Conservation (phyloP, 2,113 vertebrate genomes). For the Menidia beryllina region DNA sequence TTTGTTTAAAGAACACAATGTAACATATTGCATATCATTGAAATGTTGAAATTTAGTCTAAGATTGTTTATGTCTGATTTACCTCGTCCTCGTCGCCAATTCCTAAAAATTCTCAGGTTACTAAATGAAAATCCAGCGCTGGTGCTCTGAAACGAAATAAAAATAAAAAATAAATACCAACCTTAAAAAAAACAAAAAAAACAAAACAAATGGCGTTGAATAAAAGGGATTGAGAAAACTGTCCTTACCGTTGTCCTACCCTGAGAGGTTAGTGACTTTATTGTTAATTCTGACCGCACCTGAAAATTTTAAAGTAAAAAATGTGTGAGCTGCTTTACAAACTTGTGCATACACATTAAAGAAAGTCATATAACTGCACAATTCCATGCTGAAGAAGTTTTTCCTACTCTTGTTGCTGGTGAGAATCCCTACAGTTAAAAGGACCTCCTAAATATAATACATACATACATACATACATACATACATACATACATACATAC, state of each 20-base stretch:
- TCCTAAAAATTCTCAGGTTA: conserved; percentile 2
- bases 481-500: no score
- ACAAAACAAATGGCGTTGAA: background rate
- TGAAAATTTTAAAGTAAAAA: conserved; percentile 14
- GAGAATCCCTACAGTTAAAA: no score
- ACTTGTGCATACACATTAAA: background rate
- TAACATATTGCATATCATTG: no score
- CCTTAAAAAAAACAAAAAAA: background rate
- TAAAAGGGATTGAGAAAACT: background rate
- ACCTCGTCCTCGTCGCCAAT: conserved; percentile 47
- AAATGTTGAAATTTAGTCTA: no score
- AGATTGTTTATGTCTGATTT: background rate
- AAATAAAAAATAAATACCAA: background rate
- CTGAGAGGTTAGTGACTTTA: background rate
- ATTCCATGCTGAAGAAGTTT: no score
- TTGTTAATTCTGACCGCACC: conserved; percentile 46
- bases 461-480: no score
- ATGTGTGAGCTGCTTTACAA: background rate
- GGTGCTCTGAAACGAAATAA: conserved; percentile 49
- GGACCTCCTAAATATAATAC: no score
- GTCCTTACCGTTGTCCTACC: conserved; percentile 45
- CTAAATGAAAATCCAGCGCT: conserved; percentile 23
- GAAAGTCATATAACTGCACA: background rate
- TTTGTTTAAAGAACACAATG: no score
- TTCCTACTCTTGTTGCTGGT: no score